Base-by-base conservation (phyloP, 2,113 vertebrate species). In the Caloenas nicobarica region DNA sequence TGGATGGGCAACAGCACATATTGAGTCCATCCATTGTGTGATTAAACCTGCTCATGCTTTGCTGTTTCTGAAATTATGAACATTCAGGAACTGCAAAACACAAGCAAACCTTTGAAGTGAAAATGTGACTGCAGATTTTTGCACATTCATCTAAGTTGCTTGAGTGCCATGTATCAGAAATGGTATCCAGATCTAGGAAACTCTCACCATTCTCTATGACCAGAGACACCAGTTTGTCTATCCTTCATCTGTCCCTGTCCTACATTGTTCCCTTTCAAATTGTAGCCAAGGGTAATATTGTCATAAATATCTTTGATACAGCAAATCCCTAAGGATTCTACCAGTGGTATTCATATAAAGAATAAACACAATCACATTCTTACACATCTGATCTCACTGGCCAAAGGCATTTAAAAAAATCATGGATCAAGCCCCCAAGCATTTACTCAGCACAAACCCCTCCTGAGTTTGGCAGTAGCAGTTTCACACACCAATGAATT, bases 271-370 rank as follows among this genome's bases (percentile, higher is more conserved):
- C 51, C 82, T 93, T 88, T 88, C 64, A 86, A 70, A 61, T 15
- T 46, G 17, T 31, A 86, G 88, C 86, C 23, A 13, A 92, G 76
- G 76, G 68, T 86, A 81, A 92, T 77, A 90, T 86, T 88, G 58
- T 77, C 42, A 88, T 92, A 65, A 91, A 90, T 91, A 91, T 69
- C 40, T 92, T 88, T 84, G 78, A 92, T 94, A 77, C 74, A 90
- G 90, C 54, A 96, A 94, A 95, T 82, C 79, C 79, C 88, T 44
- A 77, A 83, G 80, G 79, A 94, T 76, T 94, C 82, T 62, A 83
- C 36, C 44, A 81, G 66, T 50, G 38, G 21, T 51, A 90, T 83
- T 86, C 54, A 78, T 33, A 80, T 66, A 58, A 90, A 94, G 94
- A 94, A 95, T 80, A 94, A 95, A 95, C 88, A 91, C 66, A 71